A percentile compares a stretch with the other conserved stretches of the same genome.
Conservation (phyloP, 1,140 invertebrate species). For the Belonocnema kinseyi region DNA sequence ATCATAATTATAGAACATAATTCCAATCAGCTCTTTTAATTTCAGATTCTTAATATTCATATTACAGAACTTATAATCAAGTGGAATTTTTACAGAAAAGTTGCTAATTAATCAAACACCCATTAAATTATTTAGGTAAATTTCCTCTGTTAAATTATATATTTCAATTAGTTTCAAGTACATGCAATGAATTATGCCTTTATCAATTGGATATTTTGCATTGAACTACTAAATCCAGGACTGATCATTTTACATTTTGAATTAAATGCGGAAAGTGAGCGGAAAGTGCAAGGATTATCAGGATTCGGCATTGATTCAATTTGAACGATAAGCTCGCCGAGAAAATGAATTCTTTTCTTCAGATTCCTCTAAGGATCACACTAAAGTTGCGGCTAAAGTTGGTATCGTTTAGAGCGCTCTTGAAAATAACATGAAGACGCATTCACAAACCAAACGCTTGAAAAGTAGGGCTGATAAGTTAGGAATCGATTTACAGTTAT, state of each 20-base stretch:
- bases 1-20: no score
- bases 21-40: no score
- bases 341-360: conserved; percentile 11
- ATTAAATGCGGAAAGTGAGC: not conserved
- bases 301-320: conserved; percentile 5
- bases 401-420: no score
- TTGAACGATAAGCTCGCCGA: not conserved
- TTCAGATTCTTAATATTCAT: no score
- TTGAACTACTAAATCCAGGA: not conserved
- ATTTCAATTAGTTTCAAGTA: conserved; percentile 7
- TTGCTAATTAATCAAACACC: no score
- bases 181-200: not conserved
- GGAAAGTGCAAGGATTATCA: not conserved
- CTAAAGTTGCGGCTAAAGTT: no score
- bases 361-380: conserved; percentile 3
- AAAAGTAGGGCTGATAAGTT: no score
- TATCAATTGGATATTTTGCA: conserved; percentile 15
- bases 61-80: no score
- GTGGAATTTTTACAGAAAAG: no score
- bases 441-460: no score
- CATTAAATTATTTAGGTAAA: not conserved
- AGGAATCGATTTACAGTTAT: no score
- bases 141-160: conserved; percentile 4
- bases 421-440: no score
- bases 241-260: not conserved